Evolutionary conservation across 2,888 invertebrate species (phyloP).

Genomic region (Lithosia quadra): DNA sequence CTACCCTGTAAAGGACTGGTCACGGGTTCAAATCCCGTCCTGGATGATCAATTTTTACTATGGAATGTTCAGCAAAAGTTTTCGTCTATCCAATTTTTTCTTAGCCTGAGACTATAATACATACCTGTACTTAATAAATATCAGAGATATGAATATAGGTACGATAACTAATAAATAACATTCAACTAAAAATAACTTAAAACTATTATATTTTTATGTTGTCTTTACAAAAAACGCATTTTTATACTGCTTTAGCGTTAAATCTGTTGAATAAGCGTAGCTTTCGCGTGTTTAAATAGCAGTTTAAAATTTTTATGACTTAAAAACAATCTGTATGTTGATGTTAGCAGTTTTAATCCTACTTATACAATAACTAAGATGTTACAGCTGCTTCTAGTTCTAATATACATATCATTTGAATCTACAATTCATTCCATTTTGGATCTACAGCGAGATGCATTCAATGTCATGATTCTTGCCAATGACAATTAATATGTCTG

Average conservation of each 20-base stretch:
- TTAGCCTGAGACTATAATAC: constrained; percentile 22
- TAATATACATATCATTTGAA: constrained; percentile 41
- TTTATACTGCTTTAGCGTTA: constrained; percentile 5
- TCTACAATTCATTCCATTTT: constrained; percentile 16
- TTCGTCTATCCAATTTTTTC: background rate
- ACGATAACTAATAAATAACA: constrained; percentile 37
- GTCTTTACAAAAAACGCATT: constrained; percentile 18
- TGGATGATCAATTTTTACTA: too few relatives aligned
- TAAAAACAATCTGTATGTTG: background rate
- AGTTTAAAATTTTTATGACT: background rate
- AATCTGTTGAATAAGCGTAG: background rate
- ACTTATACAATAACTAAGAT: constrained; percentile 22
- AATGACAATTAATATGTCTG: background rate
- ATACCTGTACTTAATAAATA: constrained; percentile 49
- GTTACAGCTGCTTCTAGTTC: constrained; percentile 41
- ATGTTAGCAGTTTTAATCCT: constrained; percentile 10
- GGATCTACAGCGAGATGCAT: background rate
- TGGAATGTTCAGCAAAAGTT: background rate
- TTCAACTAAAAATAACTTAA: constrained; percentile 36
- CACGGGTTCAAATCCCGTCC: too few relatives aligned
- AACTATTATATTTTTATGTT: constrained; percentile 25
- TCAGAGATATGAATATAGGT: constrained; percentile 40
- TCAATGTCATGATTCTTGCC: constrained; percentile 1
- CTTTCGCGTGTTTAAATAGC: background rate
- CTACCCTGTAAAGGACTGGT: too few relatives aligned